Evolutionary conservation across 2,113 vertebrate genomes (phyloP), one percentile per base, ranked within the genome.

Genomic region (Oreochromis aureus): DNA sequence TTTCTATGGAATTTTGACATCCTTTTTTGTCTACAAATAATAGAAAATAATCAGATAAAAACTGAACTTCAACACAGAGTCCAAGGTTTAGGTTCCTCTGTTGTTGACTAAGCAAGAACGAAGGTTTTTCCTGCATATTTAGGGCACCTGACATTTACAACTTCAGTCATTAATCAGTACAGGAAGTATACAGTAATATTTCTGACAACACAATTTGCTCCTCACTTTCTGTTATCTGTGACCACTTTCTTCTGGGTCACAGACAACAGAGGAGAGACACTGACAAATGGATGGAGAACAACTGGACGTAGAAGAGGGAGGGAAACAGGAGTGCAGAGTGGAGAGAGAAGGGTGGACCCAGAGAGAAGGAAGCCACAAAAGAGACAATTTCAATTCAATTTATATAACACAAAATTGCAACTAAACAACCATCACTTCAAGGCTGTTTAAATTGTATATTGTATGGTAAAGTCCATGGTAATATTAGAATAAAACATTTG

Each of bases 201-300:
- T 89, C 18, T 73, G 63, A 87, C 82, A 89, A 79, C 22, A 63
- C 24, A 13, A n/a, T 15, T 73, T 79, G 30, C 51, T 81, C n/a
- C 83, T 92, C 76, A 16, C 81, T 89, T 84, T 94, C 59, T 76
- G 78, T 88, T n/a, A 11, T 93, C 84, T 84, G 84, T 94, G 89
- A 86, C 83, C 88, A 89, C 55, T 89, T 85, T 76, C 81, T 83
- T 80, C 54, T 85, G 39, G 46, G 69, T 92, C 89, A 66, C 32
- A 66, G 34, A 66, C 34, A 66, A 66, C 54, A 56, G 69, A 51
- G 90, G 81, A 86, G 34, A 73, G 81, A 83, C 80, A 83, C 80
- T 90, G 93, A 95, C 95, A 94, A 93, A 96, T 94, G 93, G 94
- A 71, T 69, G 39, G 2, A 56, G 90, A 84, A 92, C 91, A 91